phyloP scores from a whole-genome alignment of 1,140 invertebrate species.

The Aphidius gifuensis region DNA sequence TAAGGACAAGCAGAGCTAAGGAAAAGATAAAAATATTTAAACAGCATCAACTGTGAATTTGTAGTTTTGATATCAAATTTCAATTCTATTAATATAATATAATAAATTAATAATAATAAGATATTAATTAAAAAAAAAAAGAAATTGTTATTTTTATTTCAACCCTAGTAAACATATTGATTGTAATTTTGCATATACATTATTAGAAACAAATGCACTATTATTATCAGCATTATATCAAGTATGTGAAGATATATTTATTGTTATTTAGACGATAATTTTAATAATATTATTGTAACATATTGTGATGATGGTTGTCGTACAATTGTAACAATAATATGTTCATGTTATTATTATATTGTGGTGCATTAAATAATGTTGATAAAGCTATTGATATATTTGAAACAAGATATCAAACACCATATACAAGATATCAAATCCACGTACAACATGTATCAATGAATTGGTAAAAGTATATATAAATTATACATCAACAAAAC shows the following conservation, averaged over 20 bases:
- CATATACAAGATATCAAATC: no score
- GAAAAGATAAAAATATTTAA: no score
- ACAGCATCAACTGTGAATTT: no score
- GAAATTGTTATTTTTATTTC: no score
- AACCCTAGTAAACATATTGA: slow-evolving; percentile 66
- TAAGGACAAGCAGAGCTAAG: no score
- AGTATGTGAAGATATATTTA: slow-evolving; percentile 84
- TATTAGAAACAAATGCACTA: slow-evolving; percentile 66
- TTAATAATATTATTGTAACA: slow-evolving; percentile 78
- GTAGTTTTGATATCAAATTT: no score
- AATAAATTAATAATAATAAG: no score
- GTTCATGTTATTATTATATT: slow-evolving; percentile 80
- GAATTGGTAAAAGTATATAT: no score
- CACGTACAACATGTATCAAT: no score
- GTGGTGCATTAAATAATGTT: slow-evolving; percentile 70
- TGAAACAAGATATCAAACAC: slow-evolving; percentile 71
- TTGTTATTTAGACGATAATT: slow-evolving; percentile 77
- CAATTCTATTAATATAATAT: no score
- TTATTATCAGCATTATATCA: slow-evolving; percentile 75
- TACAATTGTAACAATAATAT: slow-evolving; percentile 72
- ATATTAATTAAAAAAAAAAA: no score
- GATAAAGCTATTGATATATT: slow-evolving; percentile 86
- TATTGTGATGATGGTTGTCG: slow-evolving; percentile 86
- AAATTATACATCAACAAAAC: no score
- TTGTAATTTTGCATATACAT: slow-evolving; percentile 62